Conservation (phyloP, 2,113 vertebrate species). For the Dasyurus viverrinus region DNA sequence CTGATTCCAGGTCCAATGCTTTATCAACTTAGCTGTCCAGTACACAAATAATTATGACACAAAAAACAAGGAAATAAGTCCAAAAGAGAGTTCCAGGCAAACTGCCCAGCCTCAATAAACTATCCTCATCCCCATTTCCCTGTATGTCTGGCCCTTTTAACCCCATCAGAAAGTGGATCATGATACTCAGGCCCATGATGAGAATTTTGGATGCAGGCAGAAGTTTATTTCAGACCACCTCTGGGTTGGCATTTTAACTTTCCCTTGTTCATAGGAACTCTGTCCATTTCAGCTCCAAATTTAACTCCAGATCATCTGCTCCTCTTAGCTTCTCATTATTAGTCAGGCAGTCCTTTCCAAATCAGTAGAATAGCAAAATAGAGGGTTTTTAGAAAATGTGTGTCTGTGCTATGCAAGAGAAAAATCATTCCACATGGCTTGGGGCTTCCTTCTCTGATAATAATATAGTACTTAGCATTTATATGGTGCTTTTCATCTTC, state of each 20-base stretch:
- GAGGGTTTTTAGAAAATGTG: background rate
- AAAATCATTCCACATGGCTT: background rate
- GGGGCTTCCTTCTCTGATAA: background rate
- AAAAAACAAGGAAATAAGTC: background rate
- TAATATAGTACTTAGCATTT: background rate
- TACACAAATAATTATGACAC: background rate
- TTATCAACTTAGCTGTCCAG: background rate
- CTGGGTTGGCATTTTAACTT: background rate
- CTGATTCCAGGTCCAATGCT: background rate
- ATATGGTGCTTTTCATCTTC: background rate
- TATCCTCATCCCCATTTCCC: background rate
- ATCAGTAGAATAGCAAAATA: background rate
- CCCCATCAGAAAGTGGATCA: background rate
- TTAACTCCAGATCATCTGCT: conserved; percentile 15
- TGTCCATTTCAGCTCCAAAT: conserved; percentile 7
- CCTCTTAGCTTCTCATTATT: conserved; percentile 19
- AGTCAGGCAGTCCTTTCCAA: conserved; percentile 11
- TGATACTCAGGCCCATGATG: background rate
- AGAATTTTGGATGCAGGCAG: background rate
- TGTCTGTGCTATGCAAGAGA: background rate
- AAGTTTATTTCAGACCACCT: background rate
- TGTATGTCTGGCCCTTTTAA: background rate
- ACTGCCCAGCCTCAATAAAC: background rate
- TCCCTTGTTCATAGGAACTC: background rate
- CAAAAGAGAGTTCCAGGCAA: background rate